Evolutionary conservation across 2,113 vertebrate genomes (phyloP).

Genomic region (Alligator sinensis): DNA sequence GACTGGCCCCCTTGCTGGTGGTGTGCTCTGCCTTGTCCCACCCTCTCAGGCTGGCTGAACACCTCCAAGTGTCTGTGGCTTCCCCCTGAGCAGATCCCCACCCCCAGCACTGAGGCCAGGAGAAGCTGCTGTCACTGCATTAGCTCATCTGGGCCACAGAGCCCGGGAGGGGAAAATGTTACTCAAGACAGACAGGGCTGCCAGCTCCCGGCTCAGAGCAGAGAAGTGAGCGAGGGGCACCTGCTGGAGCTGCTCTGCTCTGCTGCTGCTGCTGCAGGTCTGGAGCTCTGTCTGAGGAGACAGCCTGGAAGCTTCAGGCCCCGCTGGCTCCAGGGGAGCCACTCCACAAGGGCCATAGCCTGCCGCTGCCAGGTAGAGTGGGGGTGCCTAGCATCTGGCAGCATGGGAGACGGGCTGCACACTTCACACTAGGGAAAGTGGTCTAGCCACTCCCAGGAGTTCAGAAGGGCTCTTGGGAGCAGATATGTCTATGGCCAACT

Average conservation of each 20-base stretch:
- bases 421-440: too few species aligned
- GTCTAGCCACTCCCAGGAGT: too few species aligned
- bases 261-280: not conserved
- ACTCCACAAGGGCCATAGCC: not conserved
- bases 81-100: not conserved
- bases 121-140: conserved; percentile 24
- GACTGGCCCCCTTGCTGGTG: not conserved
- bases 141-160: conserved; percentile 61
- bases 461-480: too few species aligned
- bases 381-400: not conserved
- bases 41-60: not conserved
- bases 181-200: conserved; percentile 17
- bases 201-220: not conserved
- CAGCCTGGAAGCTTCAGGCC: not conserved
- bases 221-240: not conserved
- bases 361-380: not conserved
- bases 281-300: not conserved
- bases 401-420: too few species aligned
- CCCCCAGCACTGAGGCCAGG: not conserved
- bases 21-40: not conserved
- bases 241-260: not conserved
- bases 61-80: conserved; percentile 29
- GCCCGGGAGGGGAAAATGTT: conserved; percentile 36
- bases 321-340: not conserved
- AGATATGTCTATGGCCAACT: too few species aligned